Percentiles rank a stretch among this genome's conserved stretches.
phyloP scores from a whole-genome alignment of 2,113 vertebrate species.

The Nesospiza acunhae region DNA sequence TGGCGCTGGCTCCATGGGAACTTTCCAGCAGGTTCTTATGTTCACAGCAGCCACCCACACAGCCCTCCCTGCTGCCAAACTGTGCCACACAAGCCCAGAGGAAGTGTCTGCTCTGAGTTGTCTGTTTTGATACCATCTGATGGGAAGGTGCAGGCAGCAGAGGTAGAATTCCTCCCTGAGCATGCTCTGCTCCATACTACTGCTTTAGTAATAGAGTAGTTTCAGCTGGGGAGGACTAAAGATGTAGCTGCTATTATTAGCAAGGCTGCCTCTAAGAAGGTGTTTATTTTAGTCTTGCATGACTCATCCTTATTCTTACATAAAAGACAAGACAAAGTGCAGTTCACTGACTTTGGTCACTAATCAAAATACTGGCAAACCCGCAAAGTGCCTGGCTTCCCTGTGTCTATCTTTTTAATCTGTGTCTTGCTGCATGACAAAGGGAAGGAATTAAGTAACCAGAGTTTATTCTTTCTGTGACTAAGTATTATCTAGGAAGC shows the following conservation, averaged over 20 bases:
- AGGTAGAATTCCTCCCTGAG: not conserved
- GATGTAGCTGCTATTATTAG: conserved; percentile 54
- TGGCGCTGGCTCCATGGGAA: not conserved
- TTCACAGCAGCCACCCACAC: not conserved
- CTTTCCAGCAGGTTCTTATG: not conserved
- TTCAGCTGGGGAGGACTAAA: not conserved
- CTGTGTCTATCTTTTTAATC: not conserved
- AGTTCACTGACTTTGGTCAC: conserved; percentile 53
- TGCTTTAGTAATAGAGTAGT: not conserved
- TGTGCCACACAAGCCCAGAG: not conserved
- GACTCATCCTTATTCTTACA: conserved; percentile 61
- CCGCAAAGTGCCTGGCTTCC: not conserved
- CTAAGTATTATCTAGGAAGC: not conserved
- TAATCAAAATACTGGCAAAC: conserved; percentile 36
- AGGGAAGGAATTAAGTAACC: not conserved
- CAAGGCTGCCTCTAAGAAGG: conserved; percentile 39
- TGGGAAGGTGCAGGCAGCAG: not conserved
- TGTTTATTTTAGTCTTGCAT: conserved; percentile 65
- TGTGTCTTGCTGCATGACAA: not conserved
- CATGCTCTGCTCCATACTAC: not conserved
- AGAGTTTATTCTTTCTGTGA: not conserved
- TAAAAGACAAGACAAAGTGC: conserved; percentile 61
- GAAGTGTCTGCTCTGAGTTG: not conserved
- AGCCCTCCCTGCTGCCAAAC: not conserved
- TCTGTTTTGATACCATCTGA: not conserved